Base-by-base conservation (phyloP, 2,888 invertebrate genomes). In the Aspidiotus destructor region DNA sequence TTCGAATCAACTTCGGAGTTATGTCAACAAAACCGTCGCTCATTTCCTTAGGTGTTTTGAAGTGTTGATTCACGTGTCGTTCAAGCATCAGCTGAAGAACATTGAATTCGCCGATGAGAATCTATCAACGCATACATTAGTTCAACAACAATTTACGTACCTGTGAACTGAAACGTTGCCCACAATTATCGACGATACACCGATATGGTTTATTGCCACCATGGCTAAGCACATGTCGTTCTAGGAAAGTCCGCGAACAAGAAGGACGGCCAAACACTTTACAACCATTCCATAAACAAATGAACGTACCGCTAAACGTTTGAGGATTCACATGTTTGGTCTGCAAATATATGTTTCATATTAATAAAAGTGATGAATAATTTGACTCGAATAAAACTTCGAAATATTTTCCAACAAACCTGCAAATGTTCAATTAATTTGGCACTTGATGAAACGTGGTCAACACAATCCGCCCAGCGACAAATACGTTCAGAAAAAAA, bases 141-240 rank as follows among this genome's bases (percentile, higher is more conserved):
- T 52, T 17, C 16, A 54, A 54, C 15, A 54, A 13, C 52, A 54
- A 61, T 41, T n/a, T 74, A 78, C 79, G 77, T 82, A 91, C 91
- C 87, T 90, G 90, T 71, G 89, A 89, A 75, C 88, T 89, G 77
- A 91, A 91, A 75, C 91, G 82, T 68, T 75, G 75, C 79, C 96
- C 84, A 79, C 96, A 97, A 74, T 92, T 89, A 76, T 92, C 93
- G 74, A 97, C 91, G 77, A 96, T 95, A 80, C 96, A 97, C 75
- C 90, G 86, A 81, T 92, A 95, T 40, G 94, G 94, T 77, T 95
- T 94, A 79, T 89, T 92, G 58, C 92, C 92, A 69, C 89, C 89
- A 79, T 96, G 96, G 0, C 88, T 88, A 62, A 93, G 80, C 58
- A 95, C 89, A 79, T 96, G 96, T 60, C 95, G 82, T 77, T 95